Evolutionary conservation across 2,888 invertebrate species (phyloP), one percentile per base, ranked within the genome.

Genomic region (Folsomia candida): DNA sequence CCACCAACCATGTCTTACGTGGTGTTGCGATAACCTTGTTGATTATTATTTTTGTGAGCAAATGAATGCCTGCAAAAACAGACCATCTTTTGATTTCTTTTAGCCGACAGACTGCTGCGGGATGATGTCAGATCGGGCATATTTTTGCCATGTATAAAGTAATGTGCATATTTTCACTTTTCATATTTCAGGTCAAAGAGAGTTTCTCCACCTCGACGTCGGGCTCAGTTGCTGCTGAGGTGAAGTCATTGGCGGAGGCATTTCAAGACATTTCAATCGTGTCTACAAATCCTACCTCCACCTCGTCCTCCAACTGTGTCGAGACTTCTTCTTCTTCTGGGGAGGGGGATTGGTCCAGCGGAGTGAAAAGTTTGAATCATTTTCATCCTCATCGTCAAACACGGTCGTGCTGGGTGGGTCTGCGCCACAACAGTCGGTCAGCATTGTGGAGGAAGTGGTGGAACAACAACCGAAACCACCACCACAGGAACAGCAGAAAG

Each of bases 221-320:
- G 28, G 63, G 64, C 3, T 73, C 71, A 1, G 70, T 71, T 14
- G 57, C 62, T 20, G 71, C 73, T 6, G 76, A 76, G 28, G 65
- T 80, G 65, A 76, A 78, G 71, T 78, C 74, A 29, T 73, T 77
- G 54, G 75, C 76, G 28, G 74, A 79, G 67, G 75, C 78, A 66
- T 80, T 79, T 73, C 76, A 78, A 70, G 75, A 78, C 67, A 76
- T 79, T 63, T 9, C 18, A 9, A 11, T 18, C 18, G 47, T 47
- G 18, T 11, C 9, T 47, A 9, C 47, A 47, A 47, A 47, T 18
- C 9, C 47, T 11, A 47, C 47, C 9, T n/a, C n/a, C n/a, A n/a
- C n/a, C n/a, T 47, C 47, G 9, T 47, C n/a, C n/a, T n/a, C n/a
- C n/a, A n/a, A n/a, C n/a, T n/a, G n/a, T n/a, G n/a, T 18, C 9